Evolutionary conservation across 2,888 invertebrate species (phyloP), one percentile per base, ranked within the genome.

Genomic region (Brachyptera risi): DNA sequence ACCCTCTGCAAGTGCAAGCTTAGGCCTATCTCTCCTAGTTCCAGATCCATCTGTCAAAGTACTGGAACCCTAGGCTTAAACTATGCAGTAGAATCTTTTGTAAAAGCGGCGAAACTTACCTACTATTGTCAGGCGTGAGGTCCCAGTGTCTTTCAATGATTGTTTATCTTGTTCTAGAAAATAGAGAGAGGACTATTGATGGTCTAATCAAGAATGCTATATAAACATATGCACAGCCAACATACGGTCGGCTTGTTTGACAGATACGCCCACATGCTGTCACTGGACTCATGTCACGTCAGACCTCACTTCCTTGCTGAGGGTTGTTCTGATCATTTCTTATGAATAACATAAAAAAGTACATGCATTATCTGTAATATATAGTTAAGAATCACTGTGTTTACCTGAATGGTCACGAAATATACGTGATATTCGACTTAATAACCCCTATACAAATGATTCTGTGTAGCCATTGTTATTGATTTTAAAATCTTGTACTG

Each of bases 201-300:
- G 31, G 11, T 31, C 7, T 31, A 31, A 31, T 7, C 31, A 11
- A 7, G 7, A 31, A 31, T 11, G 31, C 31, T 31, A n/a, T n/a
- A n/a, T n/a, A n/a, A 31, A 21, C 54, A 11, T 37, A 37, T 37
- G 54, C 54, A 19, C 21, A 21, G 9, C 54, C 37, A 54, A 23
- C 54, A 54, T 54, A 54, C 54, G 54, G 54, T 54, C 35, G 31
- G 54, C 54, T 31, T 19, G 54, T 65, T 65, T 66, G 65, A 66
- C 65, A 66, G 64, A 61, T 65, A 65, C 66, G 65, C 66, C 66
- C 66, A 66, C 66, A 65, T 66, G 65, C 49, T 58, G 64, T 56
- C 38, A 24, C 58, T 47, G 47, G 37, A 49, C 17, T 49, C 40
- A 49, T 49, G 40, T 49, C 47, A 47, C 24, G 47, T 5, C 24